These are phyloP conservation scores for Peromyscus polionotus DNA, from an alignment of 2,113 vertebrate genomes.

Conservation along the genomic window DNA sequence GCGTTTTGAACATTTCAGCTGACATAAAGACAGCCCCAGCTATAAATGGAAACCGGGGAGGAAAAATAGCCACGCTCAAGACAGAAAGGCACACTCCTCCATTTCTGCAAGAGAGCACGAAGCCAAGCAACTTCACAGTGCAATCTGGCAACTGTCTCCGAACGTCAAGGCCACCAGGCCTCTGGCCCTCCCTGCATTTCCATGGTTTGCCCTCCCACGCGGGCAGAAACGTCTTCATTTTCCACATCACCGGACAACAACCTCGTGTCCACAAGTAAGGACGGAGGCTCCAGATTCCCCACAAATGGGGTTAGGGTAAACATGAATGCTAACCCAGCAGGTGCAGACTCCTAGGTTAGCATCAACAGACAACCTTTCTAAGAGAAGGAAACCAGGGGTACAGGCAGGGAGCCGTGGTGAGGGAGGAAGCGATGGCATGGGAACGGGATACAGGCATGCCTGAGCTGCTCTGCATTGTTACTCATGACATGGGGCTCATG, in stretches of 20 bases:
- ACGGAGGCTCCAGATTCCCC: not conserved
- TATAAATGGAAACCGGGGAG: conserved; percentile 66
- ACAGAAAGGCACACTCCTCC: not conserved
- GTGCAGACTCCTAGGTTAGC: rapidly evolving
- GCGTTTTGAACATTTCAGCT: conserved; percentile 61
- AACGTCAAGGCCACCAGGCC: not conserved
- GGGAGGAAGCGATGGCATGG: rapidly evolving
- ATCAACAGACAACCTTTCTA: not conserved
- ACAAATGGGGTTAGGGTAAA: not conserved
- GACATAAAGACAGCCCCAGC: conserved; percentile 52
- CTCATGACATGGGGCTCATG: not conserved
- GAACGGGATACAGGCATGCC: rapidly evolving
- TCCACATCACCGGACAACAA: not conserved
- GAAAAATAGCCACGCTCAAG: not conserved
- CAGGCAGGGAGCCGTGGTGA: rapidly evolving
- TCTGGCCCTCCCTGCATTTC: not conserved
- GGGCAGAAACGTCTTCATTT: not conserved
- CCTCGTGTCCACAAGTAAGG: not conserved
- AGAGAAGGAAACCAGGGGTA: rapidly evolving
- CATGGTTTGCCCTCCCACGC: not conserved
- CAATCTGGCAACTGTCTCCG: not conserved
- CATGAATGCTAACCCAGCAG: not conserved
- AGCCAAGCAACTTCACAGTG: not conserved
- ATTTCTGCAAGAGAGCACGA: not conserved
- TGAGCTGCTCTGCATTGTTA: rapidly evolving